A percentile compares a stretch with the other conserved stretches of the same genome.
Evolutionary conservation across 2,797 vertebrate genomes (phyloP).

Genomic region (Euthynnus affinis): DNA sequence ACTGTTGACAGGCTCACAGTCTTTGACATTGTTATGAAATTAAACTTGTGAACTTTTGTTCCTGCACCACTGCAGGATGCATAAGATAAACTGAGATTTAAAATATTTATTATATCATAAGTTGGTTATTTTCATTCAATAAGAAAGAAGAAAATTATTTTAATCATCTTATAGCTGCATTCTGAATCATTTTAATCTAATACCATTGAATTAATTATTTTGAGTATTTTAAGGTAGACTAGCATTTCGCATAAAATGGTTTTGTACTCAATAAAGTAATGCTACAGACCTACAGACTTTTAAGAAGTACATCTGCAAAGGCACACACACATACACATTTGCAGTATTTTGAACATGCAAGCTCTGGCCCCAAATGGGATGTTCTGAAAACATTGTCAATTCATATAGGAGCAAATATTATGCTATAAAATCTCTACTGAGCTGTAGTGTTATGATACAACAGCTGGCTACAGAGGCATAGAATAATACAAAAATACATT

Average conservation of each 20-base stretch:
- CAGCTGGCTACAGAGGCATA: neutral
- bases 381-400: neutral
- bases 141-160: neutral
- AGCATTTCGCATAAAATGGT: too few relatives aligned
- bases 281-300: too few relatives aligned
- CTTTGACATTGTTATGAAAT: neutral
- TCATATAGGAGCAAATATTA: constrained; percentile 7
- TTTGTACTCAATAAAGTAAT: neutral
- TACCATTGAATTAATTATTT: too few relatives aligned
- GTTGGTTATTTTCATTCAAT: neutral
- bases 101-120: neutral
- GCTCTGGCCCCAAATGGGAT: too few relatives aligned
- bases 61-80: neutral
- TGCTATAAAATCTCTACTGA: neutral
- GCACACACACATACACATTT: too few relatives aligned
- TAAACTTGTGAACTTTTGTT: neutral
- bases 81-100: too few relatives aligned
- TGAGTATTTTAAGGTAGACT: too few relatives aligned
- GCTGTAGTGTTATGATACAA: constrained; percentile 11
- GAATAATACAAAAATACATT: constrained; percentile 10
- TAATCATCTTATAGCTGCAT: too few relatives aligned
- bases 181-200: too few relatives aligned
- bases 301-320: too few relatives aligned
- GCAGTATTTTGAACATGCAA: too few relatives aligned
- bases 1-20: constrained; percentile 19